Conservation (phyloP, 2,888 invertebrate genomes). For the Sturmia bella region DNA sequence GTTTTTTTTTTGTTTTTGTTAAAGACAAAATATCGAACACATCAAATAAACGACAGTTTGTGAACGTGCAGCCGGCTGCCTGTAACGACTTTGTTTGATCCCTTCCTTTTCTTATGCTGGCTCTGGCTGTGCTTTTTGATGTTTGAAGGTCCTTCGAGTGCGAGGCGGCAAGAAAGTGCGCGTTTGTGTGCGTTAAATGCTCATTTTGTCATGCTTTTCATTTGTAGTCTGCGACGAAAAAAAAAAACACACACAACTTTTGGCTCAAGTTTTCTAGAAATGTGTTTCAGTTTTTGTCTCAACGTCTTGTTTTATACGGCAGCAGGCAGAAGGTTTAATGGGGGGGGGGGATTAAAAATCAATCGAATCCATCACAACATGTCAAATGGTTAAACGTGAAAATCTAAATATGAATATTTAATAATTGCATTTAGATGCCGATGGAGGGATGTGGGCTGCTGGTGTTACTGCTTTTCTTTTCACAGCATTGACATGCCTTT, state of each 20-base stretch:
- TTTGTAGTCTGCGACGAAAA: constrained; percentile 19
- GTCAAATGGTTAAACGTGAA: constrained; percentile 66
- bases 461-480: background rate
- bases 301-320: background rate
- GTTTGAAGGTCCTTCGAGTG: constrained; percentile 2
- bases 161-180: background rate
- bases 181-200: constrained; percentile 21
- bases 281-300: background rate
- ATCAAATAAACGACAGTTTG: constrained; percentile 66
- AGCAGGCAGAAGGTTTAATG: constrained; percentile 7
- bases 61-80: constrained; percentile 59
- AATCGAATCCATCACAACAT: constrained; percentile 65
- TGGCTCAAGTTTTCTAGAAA: constrained; percentile 46
- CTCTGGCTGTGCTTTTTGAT: background rate
- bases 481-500: background rate
- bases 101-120: background rate
- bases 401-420: constrained; percentile 66
- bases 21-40: constrained; percentile 59
- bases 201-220: background rate
- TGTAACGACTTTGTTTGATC: constrained; percentile 3
- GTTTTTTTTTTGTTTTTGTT: constrained; percentile 21
- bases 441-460: constrained; percentile 54
- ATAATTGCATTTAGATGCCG: constrained; percentile 60
- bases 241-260: too few relatives aligned
- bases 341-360: constrained; percentile 1